Evolutionary conservation across 2,113 vertebrate genomes (phyloP).

Genomic region (Odobenus rosmarus): DNA sequence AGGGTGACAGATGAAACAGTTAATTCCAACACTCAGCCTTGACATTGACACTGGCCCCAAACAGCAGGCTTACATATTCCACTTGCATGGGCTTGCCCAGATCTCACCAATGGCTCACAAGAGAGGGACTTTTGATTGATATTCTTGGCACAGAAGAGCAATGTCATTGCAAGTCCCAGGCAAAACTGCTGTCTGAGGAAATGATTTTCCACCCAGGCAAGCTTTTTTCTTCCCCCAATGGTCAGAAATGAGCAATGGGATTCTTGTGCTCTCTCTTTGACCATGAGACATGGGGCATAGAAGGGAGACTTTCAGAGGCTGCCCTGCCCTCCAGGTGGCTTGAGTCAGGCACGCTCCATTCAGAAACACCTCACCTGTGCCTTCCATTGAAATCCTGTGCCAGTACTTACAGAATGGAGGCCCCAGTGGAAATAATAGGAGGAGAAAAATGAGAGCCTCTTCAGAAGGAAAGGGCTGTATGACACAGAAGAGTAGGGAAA

Average conservation of each 20-base stretch:
- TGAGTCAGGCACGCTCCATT: not conserved
- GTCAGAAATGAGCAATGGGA: not conserved
- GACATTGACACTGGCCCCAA: not conserved
- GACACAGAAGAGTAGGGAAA: not conserved
- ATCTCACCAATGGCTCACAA: not conserved
- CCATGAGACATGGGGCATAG: rapidly evolving
- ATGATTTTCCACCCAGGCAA: conserved; percentile 46
- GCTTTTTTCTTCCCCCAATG: not conserved
- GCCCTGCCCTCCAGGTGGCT: not conserved
- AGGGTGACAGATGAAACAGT: not conserved
- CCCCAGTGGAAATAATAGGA: not conserved
- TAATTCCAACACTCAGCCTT: not conserved
- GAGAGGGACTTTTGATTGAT: conserved; percentile 61
- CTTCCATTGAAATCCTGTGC: not conserved
- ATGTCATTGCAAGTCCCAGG: conserved; percentile 1
- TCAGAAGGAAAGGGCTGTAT: not conserved
- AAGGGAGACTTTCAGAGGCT: not conserved
- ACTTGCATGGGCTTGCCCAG: not conserved
- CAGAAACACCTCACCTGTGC: not conserved
- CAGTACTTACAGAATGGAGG: not conserved
- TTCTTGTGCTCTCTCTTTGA: conserved; percentile 42
- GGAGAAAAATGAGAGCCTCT: not conserved
- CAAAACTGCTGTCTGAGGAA: conserved; percentile 39
- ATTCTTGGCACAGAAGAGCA: conserved; percentile 40
- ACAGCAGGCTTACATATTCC: not conserved